A percentile compares a stretch with the other conserved stretches of the same genome.
These are phyloP conservation scores for Gavialis gangeticus DNA, from an alignment of 2,113 vertebrate species.

Conservation along the genomic window DNA sequence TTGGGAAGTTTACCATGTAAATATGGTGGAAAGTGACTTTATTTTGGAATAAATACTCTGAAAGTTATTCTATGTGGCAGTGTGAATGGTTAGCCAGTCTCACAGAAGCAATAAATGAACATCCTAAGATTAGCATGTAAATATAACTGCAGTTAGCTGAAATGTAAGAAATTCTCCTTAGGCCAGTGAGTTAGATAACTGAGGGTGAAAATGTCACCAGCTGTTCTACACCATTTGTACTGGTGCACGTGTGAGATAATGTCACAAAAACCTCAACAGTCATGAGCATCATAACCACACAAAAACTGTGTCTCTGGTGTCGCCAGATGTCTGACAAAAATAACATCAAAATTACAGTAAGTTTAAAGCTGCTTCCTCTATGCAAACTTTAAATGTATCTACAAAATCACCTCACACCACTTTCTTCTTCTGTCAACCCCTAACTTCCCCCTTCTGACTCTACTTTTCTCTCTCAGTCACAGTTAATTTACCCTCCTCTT, in stretches of 20 bases:
- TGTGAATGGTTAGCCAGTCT: background rate
- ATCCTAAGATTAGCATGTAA: no score
- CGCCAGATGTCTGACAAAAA: background rate
- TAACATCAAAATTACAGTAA: background rate
- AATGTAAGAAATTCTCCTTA: background rate
- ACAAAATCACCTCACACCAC: background rate
- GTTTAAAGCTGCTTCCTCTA: background rate
- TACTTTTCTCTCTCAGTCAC: background rate
- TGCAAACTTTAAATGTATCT: background rate
- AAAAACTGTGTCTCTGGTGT: fast-evolving
- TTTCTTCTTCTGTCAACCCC: background rate
- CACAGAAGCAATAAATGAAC: no score
- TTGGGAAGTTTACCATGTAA: no score
- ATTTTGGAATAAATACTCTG: background rate
- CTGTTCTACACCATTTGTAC: background rate
- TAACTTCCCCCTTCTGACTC: background rate
- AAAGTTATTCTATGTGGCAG: background rate
- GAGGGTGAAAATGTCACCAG: background rate
- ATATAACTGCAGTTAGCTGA: no score
- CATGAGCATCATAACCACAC: background rate
- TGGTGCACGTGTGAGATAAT: background rate
- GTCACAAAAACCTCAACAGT: background rate
- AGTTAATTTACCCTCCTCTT: background rate
- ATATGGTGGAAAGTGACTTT: background rate
- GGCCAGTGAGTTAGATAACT: background rate